Evolutionary conservation across 2,113 vertebrate species (phyloP), one percentile per base, ranked within the genome.

Genomic region (Corythornis vintsioides): DNA sequence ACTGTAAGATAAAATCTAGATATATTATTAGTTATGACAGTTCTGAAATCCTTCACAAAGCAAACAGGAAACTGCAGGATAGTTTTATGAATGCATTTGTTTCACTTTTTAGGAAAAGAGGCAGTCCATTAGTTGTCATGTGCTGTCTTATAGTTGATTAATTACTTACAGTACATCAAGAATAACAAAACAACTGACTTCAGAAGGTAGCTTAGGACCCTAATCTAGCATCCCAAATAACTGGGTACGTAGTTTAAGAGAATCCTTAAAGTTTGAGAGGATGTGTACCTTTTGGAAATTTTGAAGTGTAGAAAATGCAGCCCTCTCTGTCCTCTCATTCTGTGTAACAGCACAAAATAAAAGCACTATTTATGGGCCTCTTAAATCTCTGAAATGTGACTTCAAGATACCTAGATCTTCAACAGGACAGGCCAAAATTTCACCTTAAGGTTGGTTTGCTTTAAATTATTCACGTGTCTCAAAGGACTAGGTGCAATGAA

Each of bases 11-110:
- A 93, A 74, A 93, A 95, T 85, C 90, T 80, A 71, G 60, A 33
- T 81, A 65, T 61, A 93, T 65, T 82, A 92, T 94, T 88, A 76
- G 33, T 76, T 92, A 84, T 70, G 94, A 90, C 90, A 94, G 79
- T 69, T 87, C 67, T 78, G 50, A 95, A 94, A 89, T 85, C 89
- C 75, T 83, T 78, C 78, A 91, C 83, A 94, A 93, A 90, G 82
- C 76, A 78, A 95, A 88, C 76, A 91, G 93, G 90, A 97, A 96
- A 77, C 64, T 76, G 79, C 31, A 60, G 66, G 90, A 86, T 86
- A 91, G 55, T 67, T 90, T 71, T 74, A 86, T 63, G 66, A 96
- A 83, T 48, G 65, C 67, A 48, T 85, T 91, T 95, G 92, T 83
- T 91, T 91, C 85, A 50, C 43, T 86, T 93, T 89, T 73, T 64